These are phyloP conservation scores for Andrena trimmerana DNA, from an alignment of 2,888 invertebrate genomes.

Conservation along the genomic window DNA sequence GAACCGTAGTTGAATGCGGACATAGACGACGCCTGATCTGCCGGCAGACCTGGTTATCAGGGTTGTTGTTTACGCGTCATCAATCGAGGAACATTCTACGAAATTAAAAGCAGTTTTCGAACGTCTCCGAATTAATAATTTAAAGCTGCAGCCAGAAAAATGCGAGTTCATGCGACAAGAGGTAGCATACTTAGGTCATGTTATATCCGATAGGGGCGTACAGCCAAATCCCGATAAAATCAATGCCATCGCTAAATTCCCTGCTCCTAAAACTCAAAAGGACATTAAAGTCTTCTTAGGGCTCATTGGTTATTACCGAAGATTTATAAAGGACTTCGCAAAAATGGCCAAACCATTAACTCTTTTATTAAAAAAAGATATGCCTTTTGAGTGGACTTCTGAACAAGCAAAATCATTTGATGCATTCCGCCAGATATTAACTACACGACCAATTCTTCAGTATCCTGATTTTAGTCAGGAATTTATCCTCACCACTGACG, in stretches of 20 bases:
- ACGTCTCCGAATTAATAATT: not conserved
- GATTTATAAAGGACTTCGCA: conserved; percentile 30
- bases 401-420: conserved; percentile 22
- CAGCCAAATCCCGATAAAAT: conserved; percentile 28
- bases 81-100: conserved; percentile 6
- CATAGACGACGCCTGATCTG: no score
- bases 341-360: conserved; percentile 25
- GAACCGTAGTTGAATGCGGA: no score
- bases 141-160: conserved; percentile 11
- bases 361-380: conserved; percentile 11
- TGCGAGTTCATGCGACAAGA: conserved; percentile 21
- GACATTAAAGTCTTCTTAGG: conserved; percentile 31
- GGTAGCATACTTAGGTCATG: conserved; percentile 27
- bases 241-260: not conserved
- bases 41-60: no score
- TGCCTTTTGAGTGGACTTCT: conserved; percentile 14
- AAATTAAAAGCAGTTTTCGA: conserved; percentile 23
- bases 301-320: conserved; percentile 17
- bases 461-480: conserved; percentile 25
- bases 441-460: conserved; percentile 20
- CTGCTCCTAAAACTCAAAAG: conserved; percentile 1
- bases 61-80: conserved; percentile 13
- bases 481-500: conserved; percentile 16
- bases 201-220: conserved; percentile 11
- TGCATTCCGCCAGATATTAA: conserved; percentile 23